Evolutionary conservation across 1,140 invertebrate genomes (phyloP).

Genomic region (Drepana arcuata): DNA sequence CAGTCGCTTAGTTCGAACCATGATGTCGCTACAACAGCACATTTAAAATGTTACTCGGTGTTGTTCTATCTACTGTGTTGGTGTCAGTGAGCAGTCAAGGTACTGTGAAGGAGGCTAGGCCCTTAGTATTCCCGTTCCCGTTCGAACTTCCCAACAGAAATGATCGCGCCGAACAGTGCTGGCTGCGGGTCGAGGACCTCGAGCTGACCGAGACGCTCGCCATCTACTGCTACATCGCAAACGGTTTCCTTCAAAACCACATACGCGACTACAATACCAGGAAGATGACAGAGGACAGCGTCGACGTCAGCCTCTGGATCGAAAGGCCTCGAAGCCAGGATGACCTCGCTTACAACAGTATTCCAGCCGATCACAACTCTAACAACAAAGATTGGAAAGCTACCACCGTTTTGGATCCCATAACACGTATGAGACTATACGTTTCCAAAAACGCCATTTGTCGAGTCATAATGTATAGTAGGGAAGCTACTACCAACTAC

Average conservation of each 20-base stretch:
- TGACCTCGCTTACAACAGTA: conserved; percentile 12
- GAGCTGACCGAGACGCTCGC: conserved; percentile 44
- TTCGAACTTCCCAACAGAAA: conserved; percentile 52
- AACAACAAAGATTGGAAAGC: conserved; percentile 43
- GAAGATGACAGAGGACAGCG: conserved; percentile 48
- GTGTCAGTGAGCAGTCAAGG: conserved; percentile 19
- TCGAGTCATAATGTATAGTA: conserved; percentile 50
- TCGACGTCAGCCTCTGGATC: conserved; percentile 47
- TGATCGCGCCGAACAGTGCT: conserved; percentile 55
- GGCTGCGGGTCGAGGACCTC: conserved; percentile 48
- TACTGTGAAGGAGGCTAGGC: conserved; percentile 20
- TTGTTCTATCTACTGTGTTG: conserved; percentile 21
- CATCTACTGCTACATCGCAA: conserved; percentile 40
- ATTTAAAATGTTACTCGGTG: conserved; percentile 56
- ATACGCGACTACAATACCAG: conserved; percentile 50
- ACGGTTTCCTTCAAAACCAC: conserved; percentile 34
- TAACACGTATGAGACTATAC: conserved; percentile 38
- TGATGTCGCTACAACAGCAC: conserved; percentile 40
- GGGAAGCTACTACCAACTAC: conserved; percentile 53
- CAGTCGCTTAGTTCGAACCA: conserved; percentile 48
- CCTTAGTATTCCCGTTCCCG: conserved; percentile 44
- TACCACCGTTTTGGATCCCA: conserved; percentile 48
- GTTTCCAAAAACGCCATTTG: conserved; percentile 42
- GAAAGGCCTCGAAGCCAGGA: conserved; percentile 25
- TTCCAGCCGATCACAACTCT: conserved; percentile 16